Evolutionary conservation across 2,888 invertebrate species (phyloP).

Genomic region (Trichopria drosophilae): DNA sequence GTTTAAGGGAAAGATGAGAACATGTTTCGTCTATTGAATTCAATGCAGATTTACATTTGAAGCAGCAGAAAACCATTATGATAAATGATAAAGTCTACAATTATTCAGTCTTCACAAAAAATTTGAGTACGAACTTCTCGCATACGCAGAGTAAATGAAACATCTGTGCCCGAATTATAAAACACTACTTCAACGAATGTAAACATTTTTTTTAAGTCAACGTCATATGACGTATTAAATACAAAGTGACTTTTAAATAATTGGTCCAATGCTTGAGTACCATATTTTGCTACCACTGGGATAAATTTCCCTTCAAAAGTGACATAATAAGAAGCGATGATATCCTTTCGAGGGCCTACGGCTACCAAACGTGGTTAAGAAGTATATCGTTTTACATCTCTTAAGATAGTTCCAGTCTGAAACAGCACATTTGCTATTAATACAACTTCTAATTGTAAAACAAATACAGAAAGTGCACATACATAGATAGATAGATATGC

Average conservation of each 20-base stretch:
- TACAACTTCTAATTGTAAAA: neutral
- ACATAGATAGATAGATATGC: too few relatives aligned
- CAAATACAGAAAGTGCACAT: neutral
- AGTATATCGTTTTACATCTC: constrained; percentile 3
- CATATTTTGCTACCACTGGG: constrained; percentile 5
- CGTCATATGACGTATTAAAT: constrained; percentile 13
- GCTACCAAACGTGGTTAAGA: constrained; percentile 20
- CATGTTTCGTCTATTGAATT: neutral
- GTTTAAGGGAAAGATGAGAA: neutral
- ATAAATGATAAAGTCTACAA: neutral
- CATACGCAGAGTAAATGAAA: constrained; percentile 12
- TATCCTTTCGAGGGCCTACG: neutral
- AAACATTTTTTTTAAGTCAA: constrained; percentile 13
- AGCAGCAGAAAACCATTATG: constrained; percentile 5
- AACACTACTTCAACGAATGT: constrained; percentile 15
- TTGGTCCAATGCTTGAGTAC: constrained; percentile 15
- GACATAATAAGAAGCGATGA: constrained; percentile 17
- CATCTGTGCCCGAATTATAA: constrained; percentile 5
- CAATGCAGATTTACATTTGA: constrained; percentile 1
- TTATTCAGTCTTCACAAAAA: neutral
- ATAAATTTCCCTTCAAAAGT: constrained; percentile 8
- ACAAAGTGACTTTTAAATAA: constrained; percentile 22
- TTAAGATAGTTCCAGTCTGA: constrained; percentile 13
- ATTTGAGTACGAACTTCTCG: constrained; percentile 3
- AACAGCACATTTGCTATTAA: neutral